Evolutionary conservation across 2,797 vertebrate species (phyloP).

Genomic region (Lithobates pipiens): DNA sequence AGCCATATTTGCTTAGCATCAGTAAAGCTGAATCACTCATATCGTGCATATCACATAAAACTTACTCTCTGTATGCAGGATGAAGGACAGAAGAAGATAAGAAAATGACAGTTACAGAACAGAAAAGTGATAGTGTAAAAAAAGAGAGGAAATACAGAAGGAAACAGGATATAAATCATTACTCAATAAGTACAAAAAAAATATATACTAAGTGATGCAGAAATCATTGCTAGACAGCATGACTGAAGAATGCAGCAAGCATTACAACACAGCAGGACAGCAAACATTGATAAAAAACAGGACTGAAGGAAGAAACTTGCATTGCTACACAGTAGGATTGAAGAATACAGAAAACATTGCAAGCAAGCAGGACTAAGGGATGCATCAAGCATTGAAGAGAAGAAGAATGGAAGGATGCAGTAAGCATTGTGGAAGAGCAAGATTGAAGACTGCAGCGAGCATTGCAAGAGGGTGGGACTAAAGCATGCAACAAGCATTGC

Average conservation of each 20-base stretch:
- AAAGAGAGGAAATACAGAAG: not conserved
- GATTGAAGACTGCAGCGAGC: not conserved
- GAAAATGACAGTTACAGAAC: not conserved
- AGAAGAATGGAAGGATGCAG: not conserved
- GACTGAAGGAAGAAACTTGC: not conserved
- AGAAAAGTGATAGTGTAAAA: not conserved
- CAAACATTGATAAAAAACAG: not conserved
- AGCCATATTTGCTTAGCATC: constrained; percentile 19
- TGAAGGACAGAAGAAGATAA: constrained; percentile 28
- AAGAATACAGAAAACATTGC: not conserved
- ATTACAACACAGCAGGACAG: not conserved
- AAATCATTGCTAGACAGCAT: not conserved
- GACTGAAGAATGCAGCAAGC: too few species aligned
- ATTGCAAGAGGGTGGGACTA: not conserved
- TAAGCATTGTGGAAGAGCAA: not conserved
- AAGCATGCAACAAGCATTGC: not conserved
- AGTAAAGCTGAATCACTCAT: constrained; percentile 38
- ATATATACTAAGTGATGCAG: not conserved
- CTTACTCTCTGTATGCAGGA: constrained; percentile 55
- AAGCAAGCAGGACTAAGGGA: too few species aligned
- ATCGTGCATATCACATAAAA: constrained; percentile 7
- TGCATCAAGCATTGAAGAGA: not conserved
- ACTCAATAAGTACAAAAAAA: not conserved
- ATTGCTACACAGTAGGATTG: not conserved
- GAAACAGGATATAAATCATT: not conserved